Conservation (phyloP, 2,113 vertebrate genomes). For the Sterrhoptilus dennistouni region DNA sequence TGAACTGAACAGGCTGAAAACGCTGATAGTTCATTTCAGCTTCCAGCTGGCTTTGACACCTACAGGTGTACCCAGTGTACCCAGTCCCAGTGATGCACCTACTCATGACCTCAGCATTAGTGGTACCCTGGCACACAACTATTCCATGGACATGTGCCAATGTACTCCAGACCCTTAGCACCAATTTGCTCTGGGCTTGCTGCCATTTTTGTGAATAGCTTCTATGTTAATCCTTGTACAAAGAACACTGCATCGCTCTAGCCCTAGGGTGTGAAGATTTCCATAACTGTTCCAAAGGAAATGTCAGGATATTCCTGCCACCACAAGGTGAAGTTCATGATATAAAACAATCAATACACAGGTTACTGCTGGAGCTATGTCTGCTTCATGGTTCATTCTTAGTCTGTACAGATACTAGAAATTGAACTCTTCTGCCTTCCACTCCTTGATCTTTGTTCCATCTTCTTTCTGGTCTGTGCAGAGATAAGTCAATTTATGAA, state of each 20-base stretch:
- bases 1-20: background rate
- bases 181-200: background rate
- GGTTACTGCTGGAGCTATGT: background rate
- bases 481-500: background rate
- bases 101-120: background rate
- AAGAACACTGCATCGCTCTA: background rate
- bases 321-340: background rate
- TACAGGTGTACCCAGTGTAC: background rate
- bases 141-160: rapidly evolving
- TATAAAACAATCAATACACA: background rate
- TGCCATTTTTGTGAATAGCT: background rate
- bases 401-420: background rate
- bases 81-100: background rate
- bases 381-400: background rate
- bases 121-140: background rate
- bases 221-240: background rate
- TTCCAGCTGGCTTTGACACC: background rate
- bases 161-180: background rate
- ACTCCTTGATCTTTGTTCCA: background rate
- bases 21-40: background rate
- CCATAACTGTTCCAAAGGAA: background rate
- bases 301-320: background rate
- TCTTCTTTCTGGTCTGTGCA: background rate
- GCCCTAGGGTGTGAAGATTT: background rate
- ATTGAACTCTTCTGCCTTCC: background rate